These are phyloP conservation scores for Lobophora halterata DNA, from an alignment of 2,888 invertebrate species.

Conservation along the genomic window DNA sequence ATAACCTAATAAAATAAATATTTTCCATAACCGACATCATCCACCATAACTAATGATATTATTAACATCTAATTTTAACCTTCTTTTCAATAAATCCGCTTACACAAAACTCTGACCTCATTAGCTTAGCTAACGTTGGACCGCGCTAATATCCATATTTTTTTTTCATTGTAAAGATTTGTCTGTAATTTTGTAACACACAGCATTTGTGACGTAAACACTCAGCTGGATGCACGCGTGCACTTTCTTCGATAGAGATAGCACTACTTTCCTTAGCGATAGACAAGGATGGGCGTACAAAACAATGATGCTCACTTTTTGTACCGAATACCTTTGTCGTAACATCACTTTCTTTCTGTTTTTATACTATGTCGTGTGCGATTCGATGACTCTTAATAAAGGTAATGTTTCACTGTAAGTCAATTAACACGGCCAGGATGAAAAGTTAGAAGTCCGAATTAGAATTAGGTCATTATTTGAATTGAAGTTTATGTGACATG, in stretches of 20 bases:
- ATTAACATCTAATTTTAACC: too few relatives aligned
- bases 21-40: too few relatives aligned
- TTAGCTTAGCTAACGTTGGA: too few relatives aligned
- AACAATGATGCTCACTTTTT: conserved; percentile 64
- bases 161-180: conserved; percentile 1
- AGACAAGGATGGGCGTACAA: conserved; percentile 52
- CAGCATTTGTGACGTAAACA: conserved; percentile 64
- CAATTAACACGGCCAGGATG: too few relatives aligned
- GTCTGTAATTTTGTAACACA: conserved; percentile 28
- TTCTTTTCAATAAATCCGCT: too few relatives aligned
- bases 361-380: conserved; percentile 50
- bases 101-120: too few relatives aligned
- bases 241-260: conserved; percentile 71
- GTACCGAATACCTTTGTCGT: conserved; percentile 52
- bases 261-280: conserved; percentile 25
- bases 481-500: too few relatives aligned
- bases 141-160: too few relatives aligned
- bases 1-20: too few relatives aligned
- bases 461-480: too few relatives aligned
- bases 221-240: conserved; percentile 57
- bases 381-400: conserved; percentile 58
- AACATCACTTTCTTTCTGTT: conserved; percentile 72
- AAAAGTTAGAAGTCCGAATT: too few relatives aligned
- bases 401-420: conserved; percentile 22
- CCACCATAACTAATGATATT: too few relatives aligned